Evolutionary conservation across 2,888 invertebrate genomes (phyloP), one percentile per base, ranked within the genome.

Genomic region (Anoplius nigerrimus): DNA sequence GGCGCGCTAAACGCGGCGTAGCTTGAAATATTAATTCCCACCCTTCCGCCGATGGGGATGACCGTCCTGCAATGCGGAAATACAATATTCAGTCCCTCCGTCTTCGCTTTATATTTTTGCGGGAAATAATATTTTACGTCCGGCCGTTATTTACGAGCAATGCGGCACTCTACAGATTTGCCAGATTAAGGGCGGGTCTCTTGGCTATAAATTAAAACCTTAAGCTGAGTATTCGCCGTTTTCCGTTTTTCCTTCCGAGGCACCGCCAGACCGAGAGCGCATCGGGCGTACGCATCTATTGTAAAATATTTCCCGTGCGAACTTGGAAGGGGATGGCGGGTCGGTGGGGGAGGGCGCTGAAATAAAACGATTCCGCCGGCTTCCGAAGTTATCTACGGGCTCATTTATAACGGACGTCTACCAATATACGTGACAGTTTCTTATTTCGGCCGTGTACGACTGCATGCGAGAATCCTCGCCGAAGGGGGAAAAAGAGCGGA

Each of bases 111-210:
- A 72, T 64, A 76, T 76, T 72, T n/a, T 69, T 72, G 70, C 65
- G 55, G 67, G 63, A 55, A 75, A 74, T 69, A 75, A 78, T 78
- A 72, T 70, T 76, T 76, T 69, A 68, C 52, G 63, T 65, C 66
- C 16, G n/a, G n/a, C 51, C 48, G 66, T 78, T 78, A 78, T 78
- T 78, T 78, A 78, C 79, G 72, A 63, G 67, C 69, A 71, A 74
- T 74, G 72, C 72, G 79, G 79, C 71, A 76, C 76, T 78, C 78
- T 78, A 78, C 79, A 78, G 75, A 78, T 78, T 78, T 76, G 74
- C 79, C 78, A 76, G 76, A 78, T 78, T 78, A 78, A 78, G 74
- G 78, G 74, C 72, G 78, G 76, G 69, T 75, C 78, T 66, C 66
- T 66, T 34, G 64, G 69, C 76, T 62, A 78, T 78, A 78, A 78